Evolutionary conservation across 2,888 invertebrate species (phyloP), one percentile per base, ranked within the genome.

Genomic region (Cancer borealis): DNA sequence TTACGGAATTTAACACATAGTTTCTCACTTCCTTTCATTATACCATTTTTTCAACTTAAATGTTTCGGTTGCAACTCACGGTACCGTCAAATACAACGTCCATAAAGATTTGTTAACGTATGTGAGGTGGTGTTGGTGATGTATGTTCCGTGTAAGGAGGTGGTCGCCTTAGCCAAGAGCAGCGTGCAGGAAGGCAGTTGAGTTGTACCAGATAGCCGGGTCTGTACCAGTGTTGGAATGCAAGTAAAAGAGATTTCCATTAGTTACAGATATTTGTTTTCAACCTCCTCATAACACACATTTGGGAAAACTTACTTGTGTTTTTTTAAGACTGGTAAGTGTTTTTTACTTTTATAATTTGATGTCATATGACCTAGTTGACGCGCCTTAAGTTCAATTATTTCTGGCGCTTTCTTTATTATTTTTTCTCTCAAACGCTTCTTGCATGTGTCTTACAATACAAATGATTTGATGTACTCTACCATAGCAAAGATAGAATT

Each of bases 181-280:
- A 79, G 79, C 79, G 79, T 79, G 79, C 79, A 79, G 79, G 79
- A 79, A 79, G 92, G 92, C 92, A 91, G 91, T 91, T 92, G 91
- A 92, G 94, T 94, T 92, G 94, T 94, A 94, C 92, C 92, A 94
- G 60, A 94, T 54, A 94, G 94, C 87, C 89, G 89, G 90, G 92
- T 92, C 94, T 94, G 94, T 94, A 94, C 94, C 94, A 94, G 92
- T 94, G 94, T 90, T 94, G 92, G 94, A 94, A 94, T 94, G 94
- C 92, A 94, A 94, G 94, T 94, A 94, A 94, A 94, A 84, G 94
- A 94, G 94, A 94, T 94, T 94, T 94, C 94, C 94, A 94, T 92
- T 94, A 92, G 92, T 94, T 92, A 90, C 79, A 79, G 90, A 54
- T 92, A 92, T 94, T 92, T 91, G 60, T 91, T 91, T 87, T 87